phyloP scores from a whole-genome alignment of 2,888 invertebrate genomes.

The Mechanitis messenoides region DNA sequence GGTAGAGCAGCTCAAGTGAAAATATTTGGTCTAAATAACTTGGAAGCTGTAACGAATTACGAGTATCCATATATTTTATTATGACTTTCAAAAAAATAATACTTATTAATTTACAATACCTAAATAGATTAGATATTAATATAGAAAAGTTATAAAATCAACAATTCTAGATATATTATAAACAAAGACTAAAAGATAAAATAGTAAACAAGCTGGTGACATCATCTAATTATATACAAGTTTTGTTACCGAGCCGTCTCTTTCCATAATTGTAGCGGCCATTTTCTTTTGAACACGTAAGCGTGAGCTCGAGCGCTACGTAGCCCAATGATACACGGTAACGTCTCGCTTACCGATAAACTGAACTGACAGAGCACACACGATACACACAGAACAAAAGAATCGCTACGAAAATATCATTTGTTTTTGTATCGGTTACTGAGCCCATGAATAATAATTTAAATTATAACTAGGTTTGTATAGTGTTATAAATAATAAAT shows the following conservation, averaged over 20 bases:
- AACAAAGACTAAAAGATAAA: not conserved
- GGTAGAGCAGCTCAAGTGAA: slow-evolving; percentile 48
- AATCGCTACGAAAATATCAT: slow-evolving; percentile 53
- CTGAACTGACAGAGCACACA: slow-evolving; percentile 47
- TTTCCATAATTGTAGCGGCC: slow-evolving; percentile 38
- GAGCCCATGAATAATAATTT: not conserved
- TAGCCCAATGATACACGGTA: slow-evolving; percentile 39
- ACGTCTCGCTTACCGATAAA: slow-evolving; percentile 46
- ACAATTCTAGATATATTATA: no score
- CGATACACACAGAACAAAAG: slow-evolving; percentile 50
- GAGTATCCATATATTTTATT: no score
- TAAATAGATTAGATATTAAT: no score
- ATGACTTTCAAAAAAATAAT: no score
- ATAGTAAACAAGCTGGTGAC: slow-evolving; percentile 1
- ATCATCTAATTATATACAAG: slow-evolving; percentile 9
- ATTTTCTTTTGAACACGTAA: slow-evolving; percentile 53
- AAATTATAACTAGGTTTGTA: no score
- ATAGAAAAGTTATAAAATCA: no score
- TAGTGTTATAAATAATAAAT: no score
- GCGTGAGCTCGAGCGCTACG: slow-evolving; percentile 42
- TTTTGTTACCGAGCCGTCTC: slow-evolving; percentile 16
- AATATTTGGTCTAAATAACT: not conserved
- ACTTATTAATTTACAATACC: no score
- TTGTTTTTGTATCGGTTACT: not conserved
- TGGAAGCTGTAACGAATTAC: no score